Conservation (phyloP, 2,888 invertebrate genomes). For the Odontothrips loti region DNA sequence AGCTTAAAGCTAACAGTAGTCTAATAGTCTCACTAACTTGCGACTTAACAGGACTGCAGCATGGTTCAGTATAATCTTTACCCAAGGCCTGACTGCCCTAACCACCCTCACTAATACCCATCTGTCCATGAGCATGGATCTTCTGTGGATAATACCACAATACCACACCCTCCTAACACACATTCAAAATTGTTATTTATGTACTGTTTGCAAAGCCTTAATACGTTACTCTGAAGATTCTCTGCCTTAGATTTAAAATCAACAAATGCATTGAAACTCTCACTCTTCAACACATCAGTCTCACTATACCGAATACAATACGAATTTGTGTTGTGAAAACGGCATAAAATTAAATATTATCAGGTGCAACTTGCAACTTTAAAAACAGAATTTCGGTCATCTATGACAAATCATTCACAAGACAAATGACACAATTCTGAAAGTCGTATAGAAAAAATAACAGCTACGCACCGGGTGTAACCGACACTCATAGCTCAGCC, state of each 20-base stretch:
- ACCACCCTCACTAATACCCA: constrained; percentile 28
- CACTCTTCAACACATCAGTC: not conserved
- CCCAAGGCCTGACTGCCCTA: constrained; percentile 39
- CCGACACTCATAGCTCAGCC: no score
- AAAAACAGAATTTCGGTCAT: no score
- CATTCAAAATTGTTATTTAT: not conserved
- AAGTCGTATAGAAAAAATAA: no score
- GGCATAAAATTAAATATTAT: no score
- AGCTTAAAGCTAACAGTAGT: not conserved
- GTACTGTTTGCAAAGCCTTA: not conserved
- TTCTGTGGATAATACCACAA: not conserved
- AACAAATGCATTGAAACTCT: constrained; percentile 14
- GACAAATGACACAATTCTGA: no score
- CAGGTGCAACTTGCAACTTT: no score
- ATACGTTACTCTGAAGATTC: not conserved
- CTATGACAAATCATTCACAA: no score
- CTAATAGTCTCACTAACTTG: constrained; percentile 41
- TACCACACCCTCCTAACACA: not conserved
- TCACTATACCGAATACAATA: not conserved
- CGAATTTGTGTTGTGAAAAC: no score
- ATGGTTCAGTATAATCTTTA: constrained; percentile 42
- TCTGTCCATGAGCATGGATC: not conserved
- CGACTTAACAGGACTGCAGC: constrained; percentile 40
- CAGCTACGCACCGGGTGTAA: no score
- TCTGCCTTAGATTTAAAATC: not conserved